Evolutionary conservation across 2,113 vertebrate species (phyloP).

Genomic region (Spermophilus dauricus): DNA sequence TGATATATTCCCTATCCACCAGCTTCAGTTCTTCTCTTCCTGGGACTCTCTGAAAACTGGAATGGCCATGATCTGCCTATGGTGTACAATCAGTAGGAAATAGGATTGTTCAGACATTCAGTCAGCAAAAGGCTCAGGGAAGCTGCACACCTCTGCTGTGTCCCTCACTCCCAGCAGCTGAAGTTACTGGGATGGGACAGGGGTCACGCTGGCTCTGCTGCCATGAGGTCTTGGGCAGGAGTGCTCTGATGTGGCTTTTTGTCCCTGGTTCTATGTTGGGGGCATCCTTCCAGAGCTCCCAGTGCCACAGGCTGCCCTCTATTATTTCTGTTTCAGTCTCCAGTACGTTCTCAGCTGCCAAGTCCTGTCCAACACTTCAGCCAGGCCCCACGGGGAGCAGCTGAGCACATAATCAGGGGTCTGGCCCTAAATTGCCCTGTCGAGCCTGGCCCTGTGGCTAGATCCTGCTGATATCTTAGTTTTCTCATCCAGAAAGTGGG

Average conservation of each 20-base stretch:
- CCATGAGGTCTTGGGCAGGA: background rate
- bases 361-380: background rate
- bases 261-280: background rate
- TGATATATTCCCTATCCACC: background rate
- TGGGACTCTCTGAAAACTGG: background rate
- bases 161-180: background rate
- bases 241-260: background rate
- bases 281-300: background rate
- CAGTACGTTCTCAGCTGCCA: background rate
- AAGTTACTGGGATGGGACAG: accelerated
- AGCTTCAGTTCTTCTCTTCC: background rate
- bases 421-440: background rate
- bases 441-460: background rate
- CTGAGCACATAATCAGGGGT: background rate
- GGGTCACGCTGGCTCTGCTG: background rate
- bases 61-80: background rate
- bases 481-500: slow-evolving; percentile 13
- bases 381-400: background rate
- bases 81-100: background rate
- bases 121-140: background rate
- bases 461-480: background rate
- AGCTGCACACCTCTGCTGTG: background rate
- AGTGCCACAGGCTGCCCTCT: background rate
- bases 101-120: background rate
- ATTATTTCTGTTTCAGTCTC: background rate